Evolutionary conservation across 2,888 invertebrate genomes (phyloP).

Genomic region (Tinea pellionella): DNA sequence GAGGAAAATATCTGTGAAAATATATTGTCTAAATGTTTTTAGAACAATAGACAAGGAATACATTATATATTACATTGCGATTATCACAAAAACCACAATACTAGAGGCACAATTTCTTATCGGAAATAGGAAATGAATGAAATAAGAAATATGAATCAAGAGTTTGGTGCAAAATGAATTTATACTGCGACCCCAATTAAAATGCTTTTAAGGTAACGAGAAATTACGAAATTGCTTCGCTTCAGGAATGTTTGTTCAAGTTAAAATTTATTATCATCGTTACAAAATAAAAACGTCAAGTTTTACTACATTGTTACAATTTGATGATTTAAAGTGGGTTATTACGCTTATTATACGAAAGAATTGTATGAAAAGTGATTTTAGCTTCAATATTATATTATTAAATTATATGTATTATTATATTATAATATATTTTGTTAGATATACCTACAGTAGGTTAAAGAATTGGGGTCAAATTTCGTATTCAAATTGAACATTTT

Average conservation of each 20-base stretch:
- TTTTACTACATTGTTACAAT: background rate
- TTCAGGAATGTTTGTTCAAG: slow-evolving; percentile 3
- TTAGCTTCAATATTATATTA: background rate
- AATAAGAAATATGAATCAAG: background rate
- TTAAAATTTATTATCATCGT: slow-evolving; percentile 5
- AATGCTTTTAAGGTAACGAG: slow-evolving; percentile 12
- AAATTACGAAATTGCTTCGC: slow-evolving; percentile 8
- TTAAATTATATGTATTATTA: too few species aligned
- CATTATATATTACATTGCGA: too few species aligned
- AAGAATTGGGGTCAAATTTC: too few species aligned
- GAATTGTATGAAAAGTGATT: background rate
- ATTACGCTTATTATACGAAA: background rate
- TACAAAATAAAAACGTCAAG: background rate
- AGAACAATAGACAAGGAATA: background rate
- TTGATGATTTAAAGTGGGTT: background rate
- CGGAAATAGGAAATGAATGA: background rate
- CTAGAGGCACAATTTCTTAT: background rate
- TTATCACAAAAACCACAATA: too few species aligned
- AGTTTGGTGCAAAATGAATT: background rate
- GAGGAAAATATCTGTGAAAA: background rate
- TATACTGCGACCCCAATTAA: slow-evolving; percentile 9
- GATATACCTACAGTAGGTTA: too few species aligned
- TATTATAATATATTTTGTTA: too few species aligned
- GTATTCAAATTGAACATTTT: too few species aligned
- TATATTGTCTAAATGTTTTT: background rate